Evolutionary conservation across 2,888 invertebrate species (phyloP).

Genomic region (Epicampocera succincta): DNA sequence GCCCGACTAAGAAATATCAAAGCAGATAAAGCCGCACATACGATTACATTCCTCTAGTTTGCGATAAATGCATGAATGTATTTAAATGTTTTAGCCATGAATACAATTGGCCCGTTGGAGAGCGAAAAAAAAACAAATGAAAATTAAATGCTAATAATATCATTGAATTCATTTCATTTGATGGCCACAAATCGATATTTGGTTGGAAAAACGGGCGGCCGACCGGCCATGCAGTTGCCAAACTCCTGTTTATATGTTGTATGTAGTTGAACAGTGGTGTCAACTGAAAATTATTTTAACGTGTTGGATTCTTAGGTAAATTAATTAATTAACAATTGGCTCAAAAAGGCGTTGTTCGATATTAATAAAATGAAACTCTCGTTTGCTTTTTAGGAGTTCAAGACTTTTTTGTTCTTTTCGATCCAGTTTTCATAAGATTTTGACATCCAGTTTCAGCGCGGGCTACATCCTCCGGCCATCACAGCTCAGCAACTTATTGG

Average conservation of each 20-base stretch:
- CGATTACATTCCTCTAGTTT: conserved; percentile 1
- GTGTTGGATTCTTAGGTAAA: too few species aligned
- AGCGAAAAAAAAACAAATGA: conserved; percentile 21
- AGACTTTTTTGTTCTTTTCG: too few species aligned
- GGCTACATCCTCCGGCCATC: too few species aligned
- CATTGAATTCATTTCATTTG: conserved; percentile 63
- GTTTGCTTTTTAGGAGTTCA: too few species aligned
- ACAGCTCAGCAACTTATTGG: too few species aligned
- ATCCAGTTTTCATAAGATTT: too few species aligned
- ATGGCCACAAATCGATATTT: conserved; percentile 18
- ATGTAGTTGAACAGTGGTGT: conserved; percentile 1
- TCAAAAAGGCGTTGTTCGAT: too few species aligned
- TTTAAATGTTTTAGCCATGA: conserved; percentile 62
- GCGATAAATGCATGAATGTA: conserved; percentile 33
- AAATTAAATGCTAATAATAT: conserved; percentile 69
- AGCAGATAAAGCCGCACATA: conserved; percentile 61
- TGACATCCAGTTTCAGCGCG: too few species aligned
- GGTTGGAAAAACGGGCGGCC: conserved; percentile 4
- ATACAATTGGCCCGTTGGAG: conserved; percentile 59
- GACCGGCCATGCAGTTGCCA: background rate
- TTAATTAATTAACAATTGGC: too few species aligned
- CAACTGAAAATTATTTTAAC: too few species aligned
- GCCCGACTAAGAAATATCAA: conserved; percentile 62
- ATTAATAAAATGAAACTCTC: too few species aligned
- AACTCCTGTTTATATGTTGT: background rate